phyloP scores from a whole-genome alignment of 2,888 invertebrate species.

The Pachydiplax longipennis region DNA sequence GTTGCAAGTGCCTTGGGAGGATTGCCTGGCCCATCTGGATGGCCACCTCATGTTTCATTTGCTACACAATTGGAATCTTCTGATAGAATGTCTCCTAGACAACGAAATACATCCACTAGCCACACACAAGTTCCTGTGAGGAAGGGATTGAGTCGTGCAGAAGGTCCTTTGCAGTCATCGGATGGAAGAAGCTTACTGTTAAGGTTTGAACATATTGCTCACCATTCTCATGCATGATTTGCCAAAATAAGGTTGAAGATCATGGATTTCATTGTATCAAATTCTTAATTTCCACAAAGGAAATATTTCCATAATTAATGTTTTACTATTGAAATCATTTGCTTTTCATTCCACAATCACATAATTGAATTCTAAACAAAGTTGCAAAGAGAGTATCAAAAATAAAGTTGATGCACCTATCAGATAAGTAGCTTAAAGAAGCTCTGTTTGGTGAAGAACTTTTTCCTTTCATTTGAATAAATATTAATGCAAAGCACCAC shows the following conservation, averaged over 20 bases:
- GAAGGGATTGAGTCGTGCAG: conserved; percentile 60
- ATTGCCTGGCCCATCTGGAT: neutral
- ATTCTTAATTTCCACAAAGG: too few species aligned
- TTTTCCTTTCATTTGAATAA: neutral
- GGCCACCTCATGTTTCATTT: conserved; percentile 22
- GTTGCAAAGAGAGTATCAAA: too few species aligned
- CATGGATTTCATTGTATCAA: too few species aligned
- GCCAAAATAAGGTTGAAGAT: too few species aligned
- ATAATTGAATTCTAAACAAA: too few species aligned
- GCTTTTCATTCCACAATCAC: too few species aligned
- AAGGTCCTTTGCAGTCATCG: conserved; percentile 62
- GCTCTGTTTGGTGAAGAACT: neutral
- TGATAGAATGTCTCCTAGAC: neutral
- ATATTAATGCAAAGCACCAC: neutral
- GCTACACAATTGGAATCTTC: neutral
- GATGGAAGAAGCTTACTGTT: conserved; percentile 49
- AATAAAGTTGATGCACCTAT: too few species aligned
- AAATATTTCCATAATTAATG: too few species aligned
- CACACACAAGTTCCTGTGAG: conserved; percentile 54
- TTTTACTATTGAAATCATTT: too few species aligned
- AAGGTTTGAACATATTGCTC: neutral
- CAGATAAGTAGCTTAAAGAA: too few species aligned
- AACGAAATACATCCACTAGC: conserved; percentile 2
- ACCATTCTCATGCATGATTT: neutral
- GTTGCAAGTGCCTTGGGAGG: conserved; percentile 52